Conservation (phyloP, 2,113 vertebrate genomes). For the Nycticryphes semicollaris region DNA sequence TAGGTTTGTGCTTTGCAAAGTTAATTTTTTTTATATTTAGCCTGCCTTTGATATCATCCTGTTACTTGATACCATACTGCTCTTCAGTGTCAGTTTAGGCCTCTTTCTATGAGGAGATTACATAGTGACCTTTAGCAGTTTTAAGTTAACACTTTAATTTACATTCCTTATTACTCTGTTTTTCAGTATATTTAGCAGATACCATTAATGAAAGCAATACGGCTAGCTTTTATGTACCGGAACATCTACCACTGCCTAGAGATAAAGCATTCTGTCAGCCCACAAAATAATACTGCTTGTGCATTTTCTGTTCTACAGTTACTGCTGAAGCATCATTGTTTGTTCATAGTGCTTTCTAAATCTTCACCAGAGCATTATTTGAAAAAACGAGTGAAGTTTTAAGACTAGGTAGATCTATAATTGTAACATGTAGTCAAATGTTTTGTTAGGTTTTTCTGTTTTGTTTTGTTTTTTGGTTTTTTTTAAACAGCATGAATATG, state of each 20-base stretch:
- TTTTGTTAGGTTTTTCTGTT: neutral
- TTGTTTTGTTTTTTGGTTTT: neutral
- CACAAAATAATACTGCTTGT: neutral
- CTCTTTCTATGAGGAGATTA: neutral
- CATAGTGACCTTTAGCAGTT: neutral
- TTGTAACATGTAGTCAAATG: neutral
- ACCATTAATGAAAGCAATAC: neutral
- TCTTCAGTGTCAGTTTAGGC: neutral
- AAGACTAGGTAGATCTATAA: neutral
- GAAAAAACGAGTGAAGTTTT: neutral
- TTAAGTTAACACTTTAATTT: neutral
- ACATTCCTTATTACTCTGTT: neutral
- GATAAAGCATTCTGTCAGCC: neutral
- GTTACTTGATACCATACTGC: neutral
- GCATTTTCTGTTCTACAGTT: neutral
- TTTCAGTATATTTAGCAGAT: neutral
- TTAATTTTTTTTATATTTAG: neutral
- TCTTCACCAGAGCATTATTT: neutral
- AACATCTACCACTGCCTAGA: neutral
- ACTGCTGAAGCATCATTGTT: neutral
- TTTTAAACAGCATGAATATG: constrained; percentile 84
- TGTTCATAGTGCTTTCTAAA: neutral
- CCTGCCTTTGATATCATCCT: neutral
- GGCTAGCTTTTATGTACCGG: neutral
- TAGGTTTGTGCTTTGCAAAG: neutral